phyloP scores from a whole-genome alignment of 2,888 invertebrate genomes.

The Saturnia pavonia region DNA sequence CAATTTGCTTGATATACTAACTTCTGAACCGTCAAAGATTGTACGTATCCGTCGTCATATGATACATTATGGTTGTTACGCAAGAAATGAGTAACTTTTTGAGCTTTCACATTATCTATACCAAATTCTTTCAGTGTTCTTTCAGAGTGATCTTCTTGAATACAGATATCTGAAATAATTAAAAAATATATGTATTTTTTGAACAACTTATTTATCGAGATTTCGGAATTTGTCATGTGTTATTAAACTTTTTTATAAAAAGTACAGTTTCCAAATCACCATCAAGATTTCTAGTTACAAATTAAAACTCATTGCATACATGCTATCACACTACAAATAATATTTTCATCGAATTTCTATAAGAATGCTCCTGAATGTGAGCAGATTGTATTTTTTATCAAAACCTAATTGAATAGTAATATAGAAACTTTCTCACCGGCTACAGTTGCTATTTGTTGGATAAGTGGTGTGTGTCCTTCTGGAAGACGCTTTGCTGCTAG shows the following conservation, averaged over 20 bases:
- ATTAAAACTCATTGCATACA: too few relatives aligned
- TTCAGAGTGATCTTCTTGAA: constrained; percentile 14
- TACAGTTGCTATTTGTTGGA: background rate
- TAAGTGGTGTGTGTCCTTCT: background rate
- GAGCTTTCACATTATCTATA: background rate
- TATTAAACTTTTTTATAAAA: too few relatives aligned
- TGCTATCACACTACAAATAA: too few relatives aligned
- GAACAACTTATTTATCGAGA: background rate
- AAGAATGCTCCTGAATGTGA: background rate
- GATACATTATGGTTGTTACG: background rate
- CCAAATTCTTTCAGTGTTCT: constrained; percentile 16
- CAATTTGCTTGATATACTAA: background rate
- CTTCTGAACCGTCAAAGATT: constrained; percentile 14
- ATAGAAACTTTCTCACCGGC: background rate
- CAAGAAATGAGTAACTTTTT: constrained; percentile 13
- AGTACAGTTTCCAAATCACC: too few relatives aligned
- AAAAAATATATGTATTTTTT: background rate
- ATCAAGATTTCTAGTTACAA: too few relatives aligned
- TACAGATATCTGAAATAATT: constrained; percentile 6
- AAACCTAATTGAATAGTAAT: background rate
- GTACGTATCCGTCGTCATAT: constrained; percentile 6
- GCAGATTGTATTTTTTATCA: background rate
- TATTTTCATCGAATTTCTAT: too few relatives aligned
- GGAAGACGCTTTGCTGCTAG: background rate
- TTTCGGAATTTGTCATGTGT: background rate